Percentiles rank a stretch among this genome's conserved stretches.
Evolutionary conservation across 2,113 vertebrate species (phyloP).

Genomic region (Pao palembangensis): DNA sequence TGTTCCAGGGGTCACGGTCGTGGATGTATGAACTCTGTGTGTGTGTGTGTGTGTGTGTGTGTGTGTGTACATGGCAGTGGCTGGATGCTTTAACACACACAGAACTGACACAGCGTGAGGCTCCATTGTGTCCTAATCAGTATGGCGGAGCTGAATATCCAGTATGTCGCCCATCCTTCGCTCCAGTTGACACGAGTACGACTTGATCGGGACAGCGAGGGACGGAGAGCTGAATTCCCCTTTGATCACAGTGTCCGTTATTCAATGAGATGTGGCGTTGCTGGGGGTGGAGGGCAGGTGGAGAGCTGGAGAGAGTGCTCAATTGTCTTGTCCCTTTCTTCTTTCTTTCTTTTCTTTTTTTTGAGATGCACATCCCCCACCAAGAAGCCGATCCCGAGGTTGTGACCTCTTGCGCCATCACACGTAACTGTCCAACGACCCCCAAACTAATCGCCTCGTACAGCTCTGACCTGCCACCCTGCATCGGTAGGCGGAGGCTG

Average conservation of each 20-base stretch:
- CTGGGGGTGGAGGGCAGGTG: conserved; percentile 30
- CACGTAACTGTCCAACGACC: conserved; percentile 29
- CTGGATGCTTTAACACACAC: conserved; percentile 53
- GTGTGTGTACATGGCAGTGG: neutral
- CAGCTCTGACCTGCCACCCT: conserved; percentile 20
- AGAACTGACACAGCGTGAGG: conserved; percentile 52
- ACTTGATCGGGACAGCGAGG: conserved; percentile 34
- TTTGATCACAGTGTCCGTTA: conserved; percentile 70
- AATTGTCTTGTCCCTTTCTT: conserved; percentile 67
- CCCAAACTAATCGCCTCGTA: conserved; percentile 34
- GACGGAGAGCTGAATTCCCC: conserved; percentile 34
- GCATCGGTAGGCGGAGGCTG: conserved; percentile 19
- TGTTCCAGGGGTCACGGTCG: conserved; percentile 43
- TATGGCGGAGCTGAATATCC: conserved; percentile 43
- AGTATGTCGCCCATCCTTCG: conserved; percentile 50
- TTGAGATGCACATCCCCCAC: conserved; percentile 37
- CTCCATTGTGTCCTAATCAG: conserved; percentile 59
- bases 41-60: conserved; percentile 16
- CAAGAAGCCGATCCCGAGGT: conserved; percentile 52
- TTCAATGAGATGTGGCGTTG: conserved; percentile 59
- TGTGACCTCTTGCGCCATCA: conserved; percentile 49
- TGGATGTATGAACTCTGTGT: conserved; percentile 5
- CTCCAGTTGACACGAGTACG: conserved; percentile 39
- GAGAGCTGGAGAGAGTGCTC: conserved; percentile 49
- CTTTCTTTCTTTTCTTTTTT: conserved; percentile 13